phyloP scores from a whole-genome alignment of 2,888 invertebrate species.

The Hydrotaea diabolus region DNA sequence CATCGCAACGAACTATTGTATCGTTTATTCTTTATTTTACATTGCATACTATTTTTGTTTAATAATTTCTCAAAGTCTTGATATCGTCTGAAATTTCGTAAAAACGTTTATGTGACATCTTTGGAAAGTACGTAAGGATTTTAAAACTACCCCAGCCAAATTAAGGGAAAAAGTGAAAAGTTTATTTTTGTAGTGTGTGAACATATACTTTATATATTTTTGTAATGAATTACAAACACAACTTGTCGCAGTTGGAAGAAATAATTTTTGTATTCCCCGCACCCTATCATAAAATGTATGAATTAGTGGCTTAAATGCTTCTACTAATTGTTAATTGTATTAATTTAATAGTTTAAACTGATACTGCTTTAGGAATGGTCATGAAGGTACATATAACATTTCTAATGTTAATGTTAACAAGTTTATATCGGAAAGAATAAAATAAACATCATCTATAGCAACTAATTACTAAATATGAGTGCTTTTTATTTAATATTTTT shows the following conservation, averaged over 20 bases:
- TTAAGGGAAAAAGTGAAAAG: background rate
- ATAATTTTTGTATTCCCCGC: background rate
- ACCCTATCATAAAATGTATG: background rate
- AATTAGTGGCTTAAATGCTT: conserved; percentile 16
- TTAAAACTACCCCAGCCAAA: background rate
- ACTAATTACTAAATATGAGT: background rate
- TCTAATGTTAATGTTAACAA: background rate
- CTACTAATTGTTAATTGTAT: background rate
- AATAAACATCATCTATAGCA: conserved; percentile 1
- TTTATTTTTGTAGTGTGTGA: background rate
- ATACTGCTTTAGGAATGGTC: background rate
- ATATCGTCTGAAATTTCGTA: background rate
- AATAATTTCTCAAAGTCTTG: conserved; percentile 20
- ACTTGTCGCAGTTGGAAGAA: background rate
- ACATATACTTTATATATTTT: background rate
- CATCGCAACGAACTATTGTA: conserved; percentile 1
- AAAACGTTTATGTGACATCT: conserved; percentile 54
- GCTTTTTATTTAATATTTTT: no score
- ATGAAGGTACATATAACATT: background rate
- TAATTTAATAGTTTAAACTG: background rate
- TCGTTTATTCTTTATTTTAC: background rate
- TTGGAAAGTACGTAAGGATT: conserved; percentile 24
- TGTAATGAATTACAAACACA: background rate
- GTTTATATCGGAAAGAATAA: background rate
- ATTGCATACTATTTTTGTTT: background rate